Conservation (phyloP, 2,888 invertebrate species). For the Sicus ferrugineus region DNA sequence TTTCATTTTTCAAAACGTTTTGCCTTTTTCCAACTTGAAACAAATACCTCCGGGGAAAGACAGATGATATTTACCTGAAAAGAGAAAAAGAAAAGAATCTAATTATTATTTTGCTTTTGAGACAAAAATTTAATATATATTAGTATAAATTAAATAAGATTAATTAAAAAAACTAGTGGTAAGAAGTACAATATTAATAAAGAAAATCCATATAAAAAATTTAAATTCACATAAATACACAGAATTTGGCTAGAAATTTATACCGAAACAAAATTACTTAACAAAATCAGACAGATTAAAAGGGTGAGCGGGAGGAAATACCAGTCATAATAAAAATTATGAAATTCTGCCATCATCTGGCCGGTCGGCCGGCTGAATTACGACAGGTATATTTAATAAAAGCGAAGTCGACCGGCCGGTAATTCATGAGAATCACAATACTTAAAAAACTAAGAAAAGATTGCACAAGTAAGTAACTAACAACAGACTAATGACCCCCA, state of each 20-base stretch:
- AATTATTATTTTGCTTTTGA: too few species aligned
- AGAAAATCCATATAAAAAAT: too few species aligned
- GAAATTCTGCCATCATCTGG: too few species aligned
- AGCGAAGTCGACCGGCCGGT: too few species aligned
- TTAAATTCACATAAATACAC: too few species aligned
- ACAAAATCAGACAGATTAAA: too few species aligned
- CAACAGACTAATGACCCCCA: neutral
- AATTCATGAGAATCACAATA: neutral
- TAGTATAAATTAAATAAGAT: too few species aligned
- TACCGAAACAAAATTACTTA: too few species aligned
- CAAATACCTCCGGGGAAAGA: neutral
- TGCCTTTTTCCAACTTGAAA: neutral
- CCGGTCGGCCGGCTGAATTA: neutral
- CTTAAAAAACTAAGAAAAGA: neutral
- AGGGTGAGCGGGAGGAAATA: constrained; percentile 32
- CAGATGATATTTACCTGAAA: constrained; percentile 52
- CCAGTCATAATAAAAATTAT: constrained; percentile 32
- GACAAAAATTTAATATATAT: too few species aligned
- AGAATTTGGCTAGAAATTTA: too few species aligned
- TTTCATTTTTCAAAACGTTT: neutral
- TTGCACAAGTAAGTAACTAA: constrained; percentile 1
- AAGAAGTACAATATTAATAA: too few species aligned
- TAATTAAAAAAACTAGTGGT: too few species aligned
- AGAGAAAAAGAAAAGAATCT: constrained; percentile 45
- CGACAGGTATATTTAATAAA: neutral